These are phyloP conservation scores for Ischnura elegans DNA, from an alignment of 2,888 invertebrate genomes.

Conservation along the genomic window DNA sequence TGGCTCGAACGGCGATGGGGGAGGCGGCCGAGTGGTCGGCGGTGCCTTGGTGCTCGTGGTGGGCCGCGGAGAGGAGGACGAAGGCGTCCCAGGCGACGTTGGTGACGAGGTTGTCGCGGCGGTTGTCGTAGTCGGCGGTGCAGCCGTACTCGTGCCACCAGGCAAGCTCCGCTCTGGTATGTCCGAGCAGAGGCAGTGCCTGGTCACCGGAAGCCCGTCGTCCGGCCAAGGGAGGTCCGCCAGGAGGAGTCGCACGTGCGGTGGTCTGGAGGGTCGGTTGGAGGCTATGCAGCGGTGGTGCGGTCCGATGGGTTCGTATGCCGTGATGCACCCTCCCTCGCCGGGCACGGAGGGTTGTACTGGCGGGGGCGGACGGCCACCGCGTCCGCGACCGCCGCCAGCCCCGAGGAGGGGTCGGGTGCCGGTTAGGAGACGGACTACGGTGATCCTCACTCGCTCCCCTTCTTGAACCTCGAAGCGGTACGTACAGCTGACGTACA, in stretches of 20 bases:
- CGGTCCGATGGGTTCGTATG: conserved; percentile 86
- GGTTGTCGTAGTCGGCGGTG: conserved; percentile 86
- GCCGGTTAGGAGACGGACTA: conserved; percentile 86
- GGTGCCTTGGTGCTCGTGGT: not conserved
- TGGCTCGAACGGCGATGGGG: not conserved
- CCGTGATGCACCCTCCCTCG: conserved; percentile 82
- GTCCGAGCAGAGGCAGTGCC: conserved; percentile 89
- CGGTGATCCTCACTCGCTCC: conserved; percentile 87
- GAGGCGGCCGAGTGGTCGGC: not conserved
- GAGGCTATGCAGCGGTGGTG: conserved; percentile 85
- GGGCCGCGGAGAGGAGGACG: not conserved
- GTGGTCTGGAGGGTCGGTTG: not conserved
- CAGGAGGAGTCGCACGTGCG: conserved; percentile 80
- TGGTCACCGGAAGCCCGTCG: conserved; percentile 79
- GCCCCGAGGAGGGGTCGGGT: conserved; percentile 76
- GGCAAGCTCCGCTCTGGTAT: conserved; percentile 73
- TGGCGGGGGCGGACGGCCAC: conserved; percentile 83
- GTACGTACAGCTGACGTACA: conserved; percentile 87
- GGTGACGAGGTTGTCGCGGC: conserved; percentile 81
- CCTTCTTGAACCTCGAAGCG: conserved; percentile 92
- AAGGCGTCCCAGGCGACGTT: not conserved
- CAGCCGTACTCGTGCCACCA: conserved; percentile 72
- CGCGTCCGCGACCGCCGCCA: conserved; percentile 79
- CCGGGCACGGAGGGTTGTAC: conserved; percentile 80
- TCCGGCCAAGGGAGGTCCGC: conserved; percentile 88